Percentiles rank a stretch among this genome's conserved stretches.
phyloP scores from a whole-genome alignment of 2,113 vertebrate genomes.

The Delphinapterus leucas region DNA sequence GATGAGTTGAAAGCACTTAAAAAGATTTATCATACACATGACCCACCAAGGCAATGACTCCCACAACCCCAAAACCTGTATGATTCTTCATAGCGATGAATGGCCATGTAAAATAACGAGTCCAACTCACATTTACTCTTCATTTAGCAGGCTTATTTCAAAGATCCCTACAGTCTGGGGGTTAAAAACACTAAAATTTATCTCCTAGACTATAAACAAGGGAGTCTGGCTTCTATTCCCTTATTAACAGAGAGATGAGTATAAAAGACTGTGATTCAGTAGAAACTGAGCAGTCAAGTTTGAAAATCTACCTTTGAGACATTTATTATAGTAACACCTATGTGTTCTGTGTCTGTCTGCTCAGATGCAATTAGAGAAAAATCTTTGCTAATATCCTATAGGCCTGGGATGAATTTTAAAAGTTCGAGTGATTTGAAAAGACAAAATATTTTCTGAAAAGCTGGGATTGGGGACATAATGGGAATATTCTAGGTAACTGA shows the following conservation, averaged over 20 bases:
- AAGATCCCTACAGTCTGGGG: background rate
- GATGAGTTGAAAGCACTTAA: background rate
- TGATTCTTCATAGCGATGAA: background rate
- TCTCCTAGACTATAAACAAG: background rate
- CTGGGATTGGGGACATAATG: background rate
- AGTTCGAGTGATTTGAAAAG: background rate
- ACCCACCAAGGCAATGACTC: background rate
- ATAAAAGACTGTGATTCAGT: background rate
- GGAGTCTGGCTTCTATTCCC: background rate
- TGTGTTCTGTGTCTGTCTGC: background rate
- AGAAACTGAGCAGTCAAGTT: background rate
- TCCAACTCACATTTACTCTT: background rate
- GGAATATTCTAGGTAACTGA: background rate
- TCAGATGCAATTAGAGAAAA: background rate
- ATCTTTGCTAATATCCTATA: background rate
- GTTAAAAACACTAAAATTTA: background rate
- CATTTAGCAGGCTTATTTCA: background rate
- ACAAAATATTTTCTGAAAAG: background rate
- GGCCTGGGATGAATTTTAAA: background rate
- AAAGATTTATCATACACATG: background rate
- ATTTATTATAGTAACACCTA: background rate
- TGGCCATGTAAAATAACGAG: background rate
- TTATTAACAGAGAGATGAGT: background rate
- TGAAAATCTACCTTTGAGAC: background rate
- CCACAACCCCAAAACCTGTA: background rate